Percentiles rank a stretch among this genome's conserved stretches.
Conservation (phyloP, 1,140 invertebrate genomes). For the Plectus sambesii region DNA sequence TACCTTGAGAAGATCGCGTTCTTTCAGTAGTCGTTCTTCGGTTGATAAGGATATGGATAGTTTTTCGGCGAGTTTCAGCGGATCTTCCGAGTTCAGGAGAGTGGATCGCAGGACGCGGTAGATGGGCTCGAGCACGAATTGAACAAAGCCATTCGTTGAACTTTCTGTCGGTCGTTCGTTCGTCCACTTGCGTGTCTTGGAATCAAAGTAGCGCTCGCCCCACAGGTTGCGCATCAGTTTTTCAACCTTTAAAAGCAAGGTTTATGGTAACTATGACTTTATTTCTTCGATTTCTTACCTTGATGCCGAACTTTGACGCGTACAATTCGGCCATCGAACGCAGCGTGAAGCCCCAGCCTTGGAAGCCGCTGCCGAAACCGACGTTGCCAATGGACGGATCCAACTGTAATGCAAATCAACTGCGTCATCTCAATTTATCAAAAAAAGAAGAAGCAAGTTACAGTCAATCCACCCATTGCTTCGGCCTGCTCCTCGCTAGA, state of each 20-base stretch:
- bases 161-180: slow-evolving; percentile 63
- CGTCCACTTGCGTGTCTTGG: slow-evolving; percentile 88
- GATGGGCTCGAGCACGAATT: slow-evolving; percentile 93
- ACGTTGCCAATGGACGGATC: slow-evolving; percentile 91
- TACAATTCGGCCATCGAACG: slow-evolving; percentile 99
- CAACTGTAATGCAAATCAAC: too few species aligned
- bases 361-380: slow-evolving; percentile 90
- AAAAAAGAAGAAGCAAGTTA: too few species aligned
- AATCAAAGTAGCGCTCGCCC: slow-evolving; percentile 94
- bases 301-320: slow-evolving; percentile 90
- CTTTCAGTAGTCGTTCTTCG: slow-evolving; percentile 84
- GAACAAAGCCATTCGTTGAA: slow-evolving; percentile 88
- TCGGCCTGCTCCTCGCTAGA: slow-evolving; percentile 2
- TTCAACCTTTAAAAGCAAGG: slow-evolving; percentile 49
- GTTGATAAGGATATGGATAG: slow-evolving; percentile 75
- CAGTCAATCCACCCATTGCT: too few species aligned
- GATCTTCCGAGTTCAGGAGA: slow-evolving; percentile 89
- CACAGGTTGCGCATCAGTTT: slow-evolving; percentile 81
- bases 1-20: slow-evolving; percentile 45
- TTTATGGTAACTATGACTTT: not conserved
- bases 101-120: slow-evolving; percentile 90
- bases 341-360: slow-evolving; percentile 96
- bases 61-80: slow-evolving; percentile 67
- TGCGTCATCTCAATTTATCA: too few species aligned
- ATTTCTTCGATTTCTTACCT: slow-evolving; percentile 48